Evolutionary conservation across 2,797 vertebrate genomes (phyloP).

Genomic region (Poeciliopsis gracilis): DNA sequence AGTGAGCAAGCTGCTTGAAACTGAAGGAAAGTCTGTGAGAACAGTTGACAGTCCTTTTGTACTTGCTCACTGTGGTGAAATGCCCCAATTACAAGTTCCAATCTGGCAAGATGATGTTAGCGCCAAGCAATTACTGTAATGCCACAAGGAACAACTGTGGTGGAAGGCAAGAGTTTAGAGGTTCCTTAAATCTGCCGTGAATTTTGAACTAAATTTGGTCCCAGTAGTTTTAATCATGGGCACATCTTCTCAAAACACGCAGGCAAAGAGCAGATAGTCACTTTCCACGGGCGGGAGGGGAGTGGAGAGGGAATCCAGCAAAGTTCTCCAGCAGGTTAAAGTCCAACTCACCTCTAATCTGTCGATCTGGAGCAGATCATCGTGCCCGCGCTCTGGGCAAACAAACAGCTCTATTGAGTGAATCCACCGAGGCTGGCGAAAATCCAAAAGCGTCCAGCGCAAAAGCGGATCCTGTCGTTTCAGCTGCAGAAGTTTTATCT

Average conservation of each 20-base stretch:
- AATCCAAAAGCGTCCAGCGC: not conserved
- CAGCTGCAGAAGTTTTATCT: slow-evolving; percentile 8
- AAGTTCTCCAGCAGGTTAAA: not conserved
- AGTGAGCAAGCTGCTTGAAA: not conserved
- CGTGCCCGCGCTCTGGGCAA: slow-evolving; percentile 9
- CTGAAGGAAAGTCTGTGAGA: slow-evolving; percentile 20
- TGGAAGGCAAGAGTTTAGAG: not conserved
- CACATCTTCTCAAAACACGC: not conserved
- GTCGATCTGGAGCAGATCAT: slow-evolving; percentile 42
- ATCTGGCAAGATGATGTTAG: slow-evolving; percentile 21
- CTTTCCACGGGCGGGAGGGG: not conserved
- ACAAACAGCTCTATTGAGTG: not conserved
- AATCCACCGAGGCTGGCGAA: not conserved
- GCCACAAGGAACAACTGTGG: slow-evolving; percentile 12
- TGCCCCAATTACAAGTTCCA: slow-evolving; percentile 51
- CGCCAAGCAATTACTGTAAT: slow-evolving; percentile 17
- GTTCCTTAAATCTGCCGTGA: slow-evolving; percentile 2
- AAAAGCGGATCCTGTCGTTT: not conserved
- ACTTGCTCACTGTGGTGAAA: slow-evolving; percentile 54
- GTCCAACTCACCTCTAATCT: slow-evolving; percentile 60
- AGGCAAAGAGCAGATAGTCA: not conserved
- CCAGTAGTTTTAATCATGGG: not conserved
- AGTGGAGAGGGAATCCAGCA: not conserved
- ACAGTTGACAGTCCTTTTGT: slow-evolving; percentile 48
- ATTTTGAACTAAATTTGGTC: not conserved